These are phyloP conservation scores for Drosophila nannoptera DNA, from an alignment of 1,140 invertebrate genomes.

Conservation along the genomic window DNA sequence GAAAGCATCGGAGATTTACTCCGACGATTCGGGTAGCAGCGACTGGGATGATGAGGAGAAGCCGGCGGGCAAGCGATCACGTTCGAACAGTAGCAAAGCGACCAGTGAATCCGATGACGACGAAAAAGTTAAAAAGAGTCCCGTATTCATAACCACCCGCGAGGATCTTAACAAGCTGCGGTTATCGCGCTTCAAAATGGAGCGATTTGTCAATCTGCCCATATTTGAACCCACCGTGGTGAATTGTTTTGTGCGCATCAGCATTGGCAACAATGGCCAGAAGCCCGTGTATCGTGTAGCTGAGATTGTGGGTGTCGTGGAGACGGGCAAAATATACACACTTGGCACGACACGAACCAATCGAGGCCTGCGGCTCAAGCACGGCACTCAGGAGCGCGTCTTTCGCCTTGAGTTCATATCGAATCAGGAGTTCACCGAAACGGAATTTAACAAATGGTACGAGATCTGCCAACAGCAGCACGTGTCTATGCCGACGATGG, in stretches of 20 bases:
- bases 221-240: conserved; percentile 94
- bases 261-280: conserved; percentile 91
- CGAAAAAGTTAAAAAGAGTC: conserved; percentile 80
- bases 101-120: conserved; percentile 80
- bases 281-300: conserved; percentile 95
- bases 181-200: conserved; percentile 94
- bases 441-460: conserved; percentile 96
- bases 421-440: conserved; percentile 96
- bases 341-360: conserved; percentile 95
- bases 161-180: conserved; percentile 93
- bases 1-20: conserved; percentile 97
- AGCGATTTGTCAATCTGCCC: conserved; percentile 96
- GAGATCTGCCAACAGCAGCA: conserved; percentile 88
- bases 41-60: conserved; percentile 80
- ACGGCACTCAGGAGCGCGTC: conserved; percentile 93
- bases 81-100: conserved; percentile 80
- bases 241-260: conserved; percentile 97
- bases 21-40: conserved; percentile 94
- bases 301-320: conserved; percentile 96
- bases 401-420: conserved; percentile 98
- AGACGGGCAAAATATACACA: conserved; percentile 96
- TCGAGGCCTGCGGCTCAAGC: conserved; percentile 88
- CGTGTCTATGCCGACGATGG: conserved; percentile 89
- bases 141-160: conserved; percentile 84
- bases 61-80: conserved; percentile 77